Evolutionary conservation across 2,797 vertebrate species (phyloP), one percentile per base, ranked within the genome.

Genomic region (Hippopotamyrus pictus): DNA sequence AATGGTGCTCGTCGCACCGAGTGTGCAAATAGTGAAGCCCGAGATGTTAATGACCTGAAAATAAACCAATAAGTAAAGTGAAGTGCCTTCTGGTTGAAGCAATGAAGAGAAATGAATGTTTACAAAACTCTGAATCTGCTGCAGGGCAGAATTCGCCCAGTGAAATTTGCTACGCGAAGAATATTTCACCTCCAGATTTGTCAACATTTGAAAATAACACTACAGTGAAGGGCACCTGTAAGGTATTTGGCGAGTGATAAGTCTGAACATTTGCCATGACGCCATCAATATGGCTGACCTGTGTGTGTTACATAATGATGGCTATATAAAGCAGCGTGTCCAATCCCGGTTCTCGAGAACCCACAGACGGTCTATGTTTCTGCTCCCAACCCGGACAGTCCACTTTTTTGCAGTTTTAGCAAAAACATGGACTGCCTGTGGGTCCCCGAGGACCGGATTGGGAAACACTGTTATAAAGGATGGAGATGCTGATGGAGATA

Each of bases 11-110:
- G 94, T 94, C 95, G 95, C 91, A n/a, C 11, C 22, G 22, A 89
- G 93, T 93, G 90, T 89, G 92, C 92, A 92, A 93, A 92, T 91
- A 89, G 93, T 94, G 94, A 94, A 92, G 94, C 94, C 93, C 92
- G 94, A 94, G 95, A 94, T 90, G 93, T 97, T 87, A 97, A 97
- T 96, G 96, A 96, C 95, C 95, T 94, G 92, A 94, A 96, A 97
- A 97, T 96, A 95, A 97, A 95, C 92, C 93, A 91, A 92, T 94
- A 93, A 95, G 94, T 95, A 94, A 93, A 96, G 96, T 95, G 95
- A 94, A 94, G 95, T 95, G 94, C 94, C 93, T 95, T 90, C 90
- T 25, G 19, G 82, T 84, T 91, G 91, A 95, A 94, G 94, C 91
- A 89, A 94, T 94, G 95, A 96, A 94, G 93, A 93, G 22, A 93